Base-by-base conservation (phyloP, 2,797 vertebrate genomes). In the Sebastes ruberrimus region DNA sequence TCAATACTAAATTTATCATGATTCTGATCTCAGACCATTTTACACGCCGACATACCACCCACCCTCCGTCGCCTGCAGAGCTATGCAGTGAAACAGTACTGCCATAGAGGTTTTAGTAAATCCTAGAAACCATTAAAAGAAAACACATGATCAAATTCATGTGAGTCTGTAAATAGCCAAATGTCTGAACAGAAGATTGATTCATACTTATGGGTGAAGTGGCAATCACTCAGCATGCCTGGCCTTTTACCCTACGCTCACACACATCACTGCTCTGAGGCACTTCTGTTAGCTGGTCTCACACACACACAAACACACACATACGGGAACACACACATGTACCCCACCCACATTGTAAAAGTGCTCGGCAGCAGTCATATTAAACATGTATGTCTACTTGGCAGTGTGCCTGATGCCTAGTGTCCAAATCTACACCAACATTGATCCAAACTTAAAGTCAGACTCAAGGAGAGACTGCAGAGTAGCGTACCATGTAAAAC, bases 81-180 rank as follows among this genome's bases (percentile, higher is more conserved):
- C 70, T 55, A 8, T 57, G 61, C 84, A 66, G 63, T 65, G 22
- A 86, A 78, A 93, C 89, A 93, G 79, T 79, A 4, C 65, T 4
- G 22, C 84, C 71, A 82, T 67, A 88, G 81, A 92, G 56, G 59
- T 81, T 87, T 86, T 68, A 81, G 85, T 57, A 80, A 87, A 89
- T 89, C 67, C 75, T 86, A 83, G 75, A 94, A 91, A 85, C 83
- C 87, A 89, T 92, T 89, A 85, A 90, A 90, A 88, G 87, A 92
- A 91, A 92, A 92, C 90, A 93, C 86, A 88, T 91, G 88, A 93
- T 90, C 81, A 87, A 92, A 92, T 93, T 90, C 87, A 86, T 90
- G 82, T 57, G 81, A 93, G 92, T 83, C 89, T 76, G 59, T 84
- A 88, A 92, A 89, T 86, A 88, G 88, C 80, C 73, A 76, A 88